Base-by-base conservation (phyloP, 2,888 invertebrate species). In the Cheilosia soror region DNA sequence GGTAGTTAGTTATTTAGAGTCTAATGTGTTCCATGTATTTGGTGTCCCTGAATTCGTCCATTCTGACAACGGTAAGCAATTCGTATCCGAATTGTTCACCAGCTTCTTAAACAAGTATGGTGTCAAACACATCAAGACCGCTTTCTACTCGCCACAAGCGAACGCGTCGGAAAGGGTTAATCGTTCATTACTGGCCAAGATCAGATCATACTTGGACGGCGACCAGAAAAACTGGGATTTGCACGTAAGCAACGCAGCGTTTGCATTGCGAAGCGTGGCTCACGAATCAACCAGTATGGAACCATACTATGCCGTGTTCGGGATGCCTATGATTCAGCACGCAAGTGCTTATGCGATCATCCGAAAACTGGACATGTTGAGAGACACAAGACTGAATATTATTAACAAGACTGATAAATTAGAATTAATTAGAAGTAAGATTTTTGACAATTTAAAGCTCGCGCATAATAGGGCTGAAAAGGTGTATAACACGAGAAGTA, bases 61-160 rank as follows among this genome's bases (percentile, higher is more conserved):
- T 25, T 49, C 25, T 0, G 44, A 44, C 15, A 44, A 44, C 5
- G 44, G 25, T 0, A 49, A 25, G 6, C 49, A 49, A 33, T 85
- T 82, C 20, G 20, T 25, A 6, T 49, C 49, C 2, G 49, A 49
- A 49, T 20, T 20, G 9, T 49, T 49, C 13, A 3, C 51, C 51
- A 51, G 51, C 51, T 73, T 82, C 20, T 31, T 78, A 7, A 5
- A 5, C 0, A 76, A 60, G 55, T 87, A 73, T 53, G 84, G 82
- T 0, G 49, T 81, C 2, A 62, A 49, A 15, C 84, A 81, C 20
- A 11, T 80, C 2, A 71, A 65, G 13, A 79, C 76, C 4, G 85
- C 75, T 0, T 60, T 78, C 5, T 82, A 80, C 15, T 63, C 65
- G 4, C 77, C 82, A 1, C 78, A 84, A 20, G 71, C 82, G 0